Conservation (phyloP, 2,888 invertebrate genomes). For the Beris morrisii region DNA sequence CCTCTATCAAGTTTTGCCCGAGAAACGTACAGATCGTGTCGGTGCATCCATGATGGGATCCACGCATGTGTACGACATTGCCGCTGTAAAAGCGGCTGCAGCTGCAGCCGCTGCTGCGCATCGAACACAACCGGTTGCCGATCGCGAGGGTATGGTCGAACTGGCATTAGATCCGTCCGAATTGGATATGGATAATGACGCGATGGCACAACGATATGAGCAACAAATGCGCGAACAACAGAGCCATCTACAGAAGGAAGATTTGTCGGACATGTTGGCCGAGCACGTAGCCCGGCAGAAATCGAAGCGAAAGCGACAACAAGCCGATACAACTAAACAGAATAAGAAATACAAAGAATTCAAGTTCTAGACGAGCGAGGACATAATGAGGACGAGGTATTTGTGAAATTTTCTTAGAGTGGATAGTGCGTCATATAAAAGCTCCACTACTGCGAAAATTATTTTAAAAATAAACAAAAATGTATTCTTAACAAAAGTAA, state of each 20-base stretch:
- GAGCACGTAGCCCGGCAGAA: slow-evolving; percentile 97
- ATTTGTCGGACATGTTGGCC: slow-evolving; percentile 97
- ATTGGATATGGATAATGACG: slow-evolving; percentile 92
- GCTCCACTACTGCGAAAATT: no score
- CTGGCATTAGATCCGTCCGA: slow-evolving; percentile 97
- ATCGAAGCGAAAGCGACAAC: slow-evolving; percentile 90
- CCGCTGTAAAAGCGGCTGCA: slow-evolving; percentile 61
- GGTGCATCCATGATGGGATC: slow-evolving; percentile 97
- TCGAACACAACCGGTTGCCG: slow-evolving; percentile 50
- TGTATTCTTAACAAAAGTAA: no score
- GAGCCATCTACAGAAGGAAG: slow-evolving; percentile 85
- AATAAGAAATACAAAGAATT: slow-evolving; percentile 98
- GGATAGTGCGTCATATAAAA: no score
- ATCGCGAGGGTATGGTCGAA: slow-evolving; percentile 77
- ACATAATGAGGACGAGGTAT: background rate
- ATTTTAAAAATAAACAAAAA: no score
- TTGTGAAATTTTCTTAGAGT: no score
- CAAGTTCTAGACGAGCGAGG: slow-evolving; percentile 71
- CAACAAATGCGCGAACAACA: slow-evolving; percentile 93
- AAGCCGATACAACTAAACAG: slow-evolving; percentile 85
- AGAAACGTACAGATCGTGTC: slow-evolving; percentile 87
- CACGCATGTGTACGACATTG: slow-evolving; percentile 96
- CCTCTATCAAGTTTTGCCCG: slow-evolving; percentile 92
- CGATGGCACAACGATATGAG: slow-evolving; percentile 94
- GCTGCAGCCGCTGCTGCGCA: slow-evolving; percentile 55